These are phyloP conservation scores for Pardalotus punctatus DNA, from an alignment of 2,113 vertebrate genomes.

Conservation along the genomic window DNA sequence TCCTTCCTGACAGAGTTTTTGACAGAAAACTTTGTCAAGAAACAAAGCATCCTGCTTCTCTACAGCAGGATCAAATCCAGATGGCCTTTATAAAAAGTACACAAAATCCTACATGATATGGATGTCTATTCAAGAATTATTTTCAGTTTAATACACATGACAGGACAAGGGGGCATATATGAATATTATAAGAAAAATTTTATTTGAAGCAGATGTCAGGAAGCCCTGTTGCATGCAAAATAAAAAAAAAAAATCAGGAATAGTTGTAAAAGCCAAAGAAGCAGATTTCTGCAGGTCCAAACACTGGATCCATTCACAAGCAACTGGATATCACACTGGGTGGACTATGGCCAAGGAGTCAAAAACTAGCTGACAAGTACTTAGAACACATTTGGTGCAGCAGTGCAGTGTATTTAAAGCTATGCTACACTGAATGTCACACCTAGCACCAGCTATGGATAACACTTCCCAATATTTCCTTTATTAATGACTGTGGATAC, in stretches of 20 bases:
- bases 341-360: neutral
- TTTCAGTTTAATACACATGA: constrained; percentile 64
- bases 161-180: constrained; percentile 67
- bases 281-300: constrained; percentile 55
- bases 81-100: constrained; percentile 45
- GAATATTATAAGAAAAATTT: constrained; percentile 53
- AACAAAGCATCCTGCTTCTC: constrained; percentile 51
- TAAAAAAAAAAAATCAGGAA: constrained; percentile 13
- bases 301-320: constrained; percentile 65
- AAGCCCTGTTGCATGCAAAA: constrained; percentile 39
- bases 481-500: neutral
- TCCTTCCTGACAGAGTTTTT: constrained; percentile 26
- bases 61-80: constrained; percentile 58
- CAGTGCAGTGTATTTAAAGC: neutral
- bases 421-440: neutral
- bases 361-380: neutral
- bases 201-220: constrained; percentile 75
- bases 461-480: neutral
- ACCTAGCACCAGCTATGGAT: neutral
- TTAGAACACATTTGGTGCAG: neutral
- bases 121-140: constrained; percentile 66
- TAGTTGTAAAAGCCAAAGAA: constrained; percentile 33
- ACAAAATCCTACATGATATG: constrained; percentile 58
- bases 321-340: neutral
- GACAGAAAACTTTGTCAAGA: constrained; percentile 16